Percentiles rank a stretch among this genome's conserved stretches.
Evolutionary conservation across 92 coral and sea anemone species (phyloP).

Genomic region (Heliopora coerulea): DNA sequence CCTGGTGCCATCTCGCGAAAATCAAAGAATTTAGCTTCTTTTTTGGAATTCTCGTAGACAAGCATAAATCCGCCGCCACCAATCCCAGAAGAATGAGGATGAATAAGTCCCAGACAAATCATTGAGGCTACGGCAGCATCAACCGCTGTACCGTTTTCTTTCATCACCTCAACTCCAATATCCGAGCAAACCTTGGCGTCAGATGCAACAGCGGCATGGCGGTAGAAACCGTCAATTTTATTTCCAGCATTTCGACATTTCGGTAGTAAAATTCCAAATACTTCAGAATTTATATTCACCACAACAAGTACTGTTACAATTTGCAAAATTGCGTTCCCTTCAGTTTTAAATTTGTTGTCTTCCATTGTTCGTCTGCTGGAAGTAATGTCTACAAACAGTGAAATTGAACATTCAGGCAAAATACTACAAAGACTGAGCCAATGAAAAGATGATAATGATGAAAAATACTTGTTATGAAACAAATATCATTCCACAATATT

Average conservation of each 20-base stretch:
- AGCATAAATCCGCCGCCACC: slow-evolving; percentile 94
- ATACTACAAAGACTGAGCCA: no score
- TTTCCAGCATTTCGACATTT: neutral
- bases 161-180: slow-evolving; percentile 62
- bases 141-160: slow-evolving; percentile 66
- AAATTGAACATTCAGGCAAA: no score
- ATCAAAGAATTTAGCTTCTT: slow-evolving; percentile 62
- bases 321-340: no score
- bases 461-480: no score
- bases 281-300: no score
- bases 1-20: slow-evolving; percentile 81
- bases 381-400: no score
- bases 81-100: slow-evolving; percentile 86
- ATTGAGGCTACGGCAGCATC: slow-evolving; percentile 83
- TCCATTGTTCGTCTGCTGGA: no score
- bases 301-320: no score
- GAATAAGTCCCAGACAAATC: slow-evolving; percentile 74
- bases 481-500: no score
- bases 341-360: no score
- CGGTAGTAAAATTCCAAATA: no score
- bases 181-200: slow-evolving; percentile 79
- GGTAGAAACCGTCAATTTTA: slow-evolving; percentile 20
- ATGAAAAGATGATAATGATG: no score
- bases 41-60: slow-evolving; percentile 58
- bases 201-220: slow-evolving; percentile 84